Evolutionary conservation across 2,888 invertebrate genomes (phyloP).

Genomic region (Lingula anatina): DNA sequence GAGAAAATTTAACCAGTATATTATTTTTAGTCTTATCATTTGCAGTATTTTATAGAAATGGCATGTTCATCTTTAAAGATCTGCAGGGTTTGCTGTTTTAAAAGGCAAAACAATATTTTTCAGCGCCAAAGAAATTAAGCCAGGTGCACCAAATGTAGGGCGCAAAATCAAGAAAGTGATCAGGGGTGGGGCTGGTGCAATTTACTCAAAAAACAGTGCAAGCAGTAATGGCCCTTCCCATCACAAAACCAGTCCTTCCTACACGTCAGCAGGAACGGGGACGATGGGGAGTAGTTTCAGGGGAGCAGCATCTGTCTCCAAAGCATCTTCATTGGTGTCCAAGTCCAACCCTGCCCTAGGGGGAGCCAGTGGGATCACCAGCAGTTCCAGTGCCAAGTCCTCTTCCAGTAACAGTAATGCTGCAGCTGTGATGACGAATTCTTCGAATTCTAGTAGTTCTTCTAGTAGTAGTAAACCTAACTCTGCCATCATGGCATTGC

Average conservation of each 20-base stretch:
- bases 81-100: conserved; percentile 7
- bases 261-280: too few species aligned
- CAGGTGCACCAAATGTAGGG: conserved; percentile 80
- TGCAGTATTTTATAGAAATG: too few species aligned
- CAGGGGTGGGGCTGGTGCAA: conserved; percentile 9
- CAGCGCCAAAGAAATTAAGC: conserved; percentile 90
- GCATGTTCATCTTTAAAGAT: not conserved
- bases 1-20: too few species aligned
- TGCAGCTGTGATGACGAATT: too few species aligned
- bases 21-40: too few species aligned
- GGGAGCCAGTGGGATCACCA: not conserved
- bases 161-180: conserved; percentile 32
- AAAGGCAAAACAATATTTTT: too few species aligned
- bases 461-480: conserved; percentile 14
- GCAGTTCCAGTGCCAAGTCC: not conserved
- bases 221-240: not conserved
- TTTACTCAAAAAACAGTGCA: not conserved
- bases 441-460: too few species aligned
- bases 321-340: not conserved
- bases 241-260: too few species aligned
- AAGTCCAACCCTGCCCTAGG: not conserved
- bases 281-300: too few species aligned
- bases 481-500: conserved; percentile 25
- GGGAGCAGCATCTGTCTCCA: not conserved
- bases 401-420: too few species aligned